A percentile compares a stretch with the other conserved stretches of the same genome.
phyloP scores from a whole-genome alignment of 2,888 invertebrate species.

The Crossocerus cetratus region DNA sequence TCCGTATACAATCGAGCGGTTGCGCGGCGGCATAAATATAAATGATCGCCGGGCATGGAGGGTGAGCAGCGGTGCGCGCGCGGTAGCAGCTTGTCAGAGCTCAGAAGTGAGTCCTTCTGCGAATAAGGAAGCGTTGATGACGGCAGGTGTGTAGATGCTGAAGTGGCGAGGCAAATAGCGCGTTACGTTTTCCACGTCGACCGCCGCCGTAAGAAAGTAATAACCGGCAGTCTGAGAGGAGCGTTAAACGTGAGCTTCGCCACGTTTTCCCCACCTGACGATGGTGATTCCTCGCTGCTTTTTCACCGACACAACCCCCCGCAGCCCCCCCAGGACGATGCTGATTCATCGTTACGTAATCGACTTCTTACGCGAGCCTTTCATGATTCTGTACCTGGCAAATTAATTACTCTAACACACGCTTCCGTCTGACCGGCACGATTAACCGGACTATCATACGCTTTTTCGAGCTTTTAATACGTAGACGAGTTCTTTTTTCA shows the following conservation, averaged over 20 bases:
- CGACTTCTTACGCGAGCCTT: not conserved
- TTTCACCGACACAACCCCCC: too few relatives aligned
- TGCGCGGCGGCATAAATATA: too few relatives aligned
- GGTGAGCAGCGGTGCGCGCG: not conserved
- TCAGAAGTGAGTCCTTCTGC: constrained; percentile 1
- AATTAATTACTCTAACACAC: too few relatives aligned
- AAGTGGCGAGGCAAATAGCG: not conserved
- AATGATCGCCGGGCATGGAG: not conserved
- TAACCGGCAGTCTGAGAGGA: constrained; percentile 10
- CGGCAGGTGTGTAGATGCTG: constrained; percentile 7
- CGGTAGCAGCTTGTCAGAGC: not conserved
- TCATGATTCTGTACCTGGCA: too few relatives aligned
- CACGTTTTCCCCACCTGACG: not conserved
- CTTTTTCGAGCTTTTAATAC: too few relatives aligned
- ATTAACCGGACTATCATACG: too few relatives aligned
- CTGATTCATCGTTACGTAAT: not conserved
- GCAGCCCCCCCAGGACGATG: not conserved
- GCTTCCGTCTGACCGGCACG: too few relatives aligned
- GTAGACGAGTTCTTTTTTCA: too few relatives aligned
- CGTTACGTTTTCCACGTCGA: constrained; percentile 6
- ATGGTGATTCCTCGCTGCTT: not conserved
- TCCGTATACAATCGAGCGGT: too few relatives aligned
- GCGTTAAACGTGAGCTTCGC: constrained; percentile 13
- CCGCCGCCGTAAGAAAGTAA: constrained; percentile 14
- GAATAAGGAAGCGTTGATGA: constrained; percentile 24